A percentile compares a stretch with the other conserved stretches of the same genome.
These are phyloP conservation scores for Lathamus discolor DNA, from an alignment of 2,113 vertebrate species.

Conservation along the genomic window DNA sequence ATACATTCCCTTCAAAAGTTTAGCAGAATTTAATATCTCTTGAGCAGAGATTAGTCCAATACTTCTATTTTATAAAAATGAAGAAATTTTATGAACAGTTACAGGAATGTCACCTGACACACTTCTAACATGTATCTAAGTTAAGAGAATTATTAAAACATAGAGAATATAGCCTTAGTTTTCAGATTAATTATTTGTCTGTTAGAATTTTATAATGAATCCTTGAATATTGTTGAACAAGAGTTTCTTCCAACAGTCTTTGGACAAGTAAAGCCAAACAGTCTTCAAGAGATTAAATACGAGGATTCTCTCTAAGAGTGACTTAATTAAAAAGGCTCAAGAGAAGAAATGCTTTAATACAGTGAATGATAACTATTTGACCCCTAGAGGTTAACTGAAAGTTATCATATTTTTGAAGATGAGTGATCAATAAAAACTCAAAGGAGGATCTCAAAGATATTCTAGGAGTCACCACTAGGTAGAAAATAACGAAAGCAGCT, in stretches of 20 bases:
- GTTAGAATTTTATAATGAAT: neutral
- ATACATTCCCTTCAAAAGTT: neutral
- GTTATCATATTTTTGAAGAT: conserved; percentile 31
- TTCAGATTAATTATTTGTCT: neutral
- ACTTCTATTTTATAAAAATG: neutral
- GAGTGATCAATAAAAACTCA: conserved; percentile 22
- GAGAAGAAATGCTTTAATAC: neutral
- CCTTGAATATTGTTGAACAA: neutral
- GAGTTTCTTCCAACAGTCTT: neutral
- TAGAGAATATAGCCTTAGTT: neutral
- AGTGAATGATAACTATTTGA: neutral
- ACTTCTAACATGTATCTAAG: neutral
- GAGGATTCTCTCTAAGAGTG: neutral
- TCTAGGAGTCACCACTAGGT: neutral
- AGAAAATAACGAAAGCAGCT: neutral
- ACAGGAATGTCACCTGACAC: neutral
- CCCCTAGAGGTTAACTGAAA: conserved; percentile 14
- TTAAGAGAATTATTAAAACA: neutral
- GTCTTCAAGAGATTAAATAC: conserved; percentile 14
- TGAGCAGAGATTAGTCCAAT: neutral
- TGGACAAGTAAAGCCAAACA: neutral
- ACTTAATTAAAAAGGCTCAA: conserved; percentile 47
- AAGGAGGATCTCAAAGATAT: neutral
- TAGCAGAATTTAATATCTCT: neutral
- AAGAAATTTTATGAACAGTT: neutral